Conservation (phyloP, 2,888 invertebrate species). For the Altica lythri region DNA sequence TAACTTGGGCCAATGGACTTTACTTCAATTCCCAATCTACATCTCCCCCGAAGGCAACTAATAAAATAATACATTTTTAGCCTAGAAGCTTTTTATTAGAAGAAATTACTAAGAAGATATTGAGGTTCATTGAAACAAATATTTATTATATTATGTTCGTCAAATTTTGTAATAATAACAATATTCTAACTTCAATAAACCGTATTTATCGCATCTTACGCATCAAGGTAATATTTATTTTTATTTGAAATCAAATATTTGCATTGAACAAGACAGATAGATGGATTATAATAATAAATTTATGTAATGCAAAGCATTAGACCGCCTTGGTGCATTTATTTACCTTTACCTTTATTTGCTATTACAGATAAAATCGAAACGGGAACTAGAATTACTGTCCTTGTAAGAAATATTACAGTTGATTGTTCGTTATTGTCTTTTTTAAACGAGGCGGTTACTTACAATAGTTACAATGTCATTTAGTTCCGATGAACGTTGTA, state of each 20-base stretch:
- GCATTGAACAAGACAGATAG: neutral
- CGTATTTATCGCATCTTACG: no score
- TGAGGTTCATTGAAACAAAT: no score
- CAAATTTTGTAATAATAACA: neutral
- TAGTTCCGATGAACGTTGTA: neutral
- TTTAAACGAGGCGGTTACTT: slow-evolving; percentile 11
- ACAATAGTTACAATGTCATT: slow-evolving; percentile 16
- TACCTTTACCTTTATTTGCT: slow-evolving; percentile 27
- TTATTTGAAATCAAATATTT: neutral
- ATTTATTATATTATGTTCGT: no score
- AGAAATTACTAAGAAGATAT: no score
- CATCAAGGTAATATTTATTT: no score
- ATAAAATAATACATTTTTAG: no score
- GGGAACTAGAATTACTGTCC: slow-evolving; percentile 25
- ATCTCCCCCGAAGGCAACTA: no score
- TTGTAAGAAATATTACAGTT: slow-evolving; percentile 30
- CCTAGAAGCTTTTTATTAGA: no score
- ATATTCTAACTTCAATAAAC: no score
- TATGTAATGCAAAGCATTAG: slow-evolving; percentile 12
- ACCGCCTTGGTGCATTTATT: slow-evolving; percentile 27
- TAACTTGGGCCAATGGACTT: no score
- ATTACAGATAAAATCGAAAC: slow-evolving; percentile 28
- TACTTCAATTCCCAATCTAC: no score
- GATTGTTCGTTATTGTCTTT: slow-evolving; percentile 15
- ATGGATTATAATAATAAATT: slow-evolving; percentile 10